Base-by-base conservation (phyloP, 2,888 invertebrate genomes). In the Drosophila mulleri region DNA sequence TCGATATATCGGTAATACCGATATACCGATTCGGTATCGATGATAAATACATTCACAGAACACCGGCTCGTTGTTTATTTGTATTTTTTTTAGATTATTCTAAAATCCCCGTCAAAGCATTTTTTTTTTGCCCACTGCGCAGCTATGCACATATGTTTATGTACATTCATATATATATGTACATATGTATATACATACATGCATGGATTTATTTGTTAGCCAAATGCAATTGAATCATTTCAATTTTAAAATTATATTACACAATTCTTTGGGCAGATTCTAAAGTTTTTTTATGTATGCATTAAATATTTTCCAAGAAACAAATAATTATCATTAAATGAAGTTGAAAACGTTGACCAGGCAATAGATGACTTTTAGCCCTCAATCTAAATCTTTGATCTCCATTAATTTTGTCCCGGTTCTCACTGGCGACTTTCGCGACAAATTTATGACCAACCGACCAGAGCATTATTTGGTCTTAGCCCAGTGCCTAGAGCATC, bases 401-500 rank as follows among this genome's bases (percentile, higher is more conserved):
- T 48, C 59, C 52, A 67, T 67, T 75, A 52, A 56, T 59, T 62
- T 65, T 44, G 72, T 37, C 58, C 26, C 62, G 67, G 59, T 52
- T 56, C 48, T 44, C 54, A 11, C 26, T 45, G 39, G 67, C 50
- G 67, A 64, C 67, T 75, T 59, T 16, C 23, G 39, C 52, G 53
- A 50, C 16, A 56, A 77, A 84, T 87, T 84, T 86, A 84, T 87
- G 71, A 44, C 82, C 64, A 72, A 72, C 59, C 62, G 72, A 60
- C 71, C 54, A 53, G 48, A 58, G 42, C 26, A 20, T 23, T 44
- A 64, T 42, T 50, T 57, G 60, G 53, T 59, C 54, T 52, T 59
- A 69, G 63, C 65, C 71, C 59, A 47, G 42, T 44, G 37, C 47
- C 50, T 58, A 58, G 57, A 41, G 42, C 57, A 54, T 29, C 62